Evolutionary conservation across 2,113 vertebrate genomes (phyloP).

Genomic region (Turnix velox): DNA sequence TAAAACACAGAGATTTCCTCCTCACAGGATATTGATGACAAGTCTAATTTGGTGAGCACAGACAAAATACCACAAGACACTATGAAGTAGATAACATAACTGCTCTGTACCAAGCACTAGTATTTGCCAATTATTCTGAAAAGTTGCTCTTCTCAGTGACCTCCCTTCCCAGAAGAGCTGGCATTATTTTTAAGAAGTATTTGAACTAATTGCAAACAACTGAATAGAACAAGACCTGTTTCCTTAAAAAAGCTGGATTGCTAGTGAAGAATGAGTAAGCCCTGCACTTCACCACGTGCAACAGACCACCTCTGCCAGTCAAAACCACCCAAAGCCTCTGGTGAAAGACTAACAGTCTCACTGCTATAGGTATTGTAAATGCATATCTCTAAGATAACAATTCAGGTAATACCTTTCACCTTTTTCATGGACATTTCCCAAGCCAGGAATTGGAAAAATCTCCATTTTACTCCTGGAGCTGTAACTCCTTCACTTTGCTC

Average conservation of each 20-base stretch:
- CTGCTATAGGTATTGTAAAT: not conserved
- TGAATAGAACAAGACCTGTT: not conserved
- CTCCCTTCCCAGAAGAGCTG: not conserved
- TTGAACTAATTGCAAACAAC: not conserved
- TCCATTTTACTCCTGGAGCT: not conserved
- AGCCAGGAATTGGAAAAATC: not conserved
- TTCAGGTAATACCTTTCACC: not conserved
- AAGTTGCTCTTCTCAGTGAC: no score
- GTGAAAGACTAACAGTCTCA: not conserved
- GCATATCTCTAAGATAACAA: not conserved
- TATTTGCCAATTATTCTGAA: not conserved
- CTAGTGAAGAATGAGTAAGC: not conserved
- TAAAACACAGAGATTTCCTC: not conserved
- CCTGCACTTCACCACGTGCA: accelerated
- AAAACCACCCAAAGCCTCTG: not conserved
- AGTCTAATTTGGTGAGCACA: not conserved
- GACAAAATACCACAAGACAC: not conserved
- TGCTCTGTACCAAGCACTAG: not conserved
- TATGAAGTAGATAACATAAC: not conserved
- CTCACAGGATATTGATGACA: not conserved
- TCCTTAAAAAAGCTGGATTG: not conserved
- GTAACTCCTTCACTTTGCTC: not conserved
- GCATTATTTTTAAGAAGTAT: not conserved
- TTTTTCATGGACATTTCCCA: not conserved
- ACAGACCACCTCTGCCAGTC: not conserved